These are phyloP conservation scores for Saxidomus purpurata DNA, from an alignment of 1,140 invertebrate species.

Conservation along the genomic window DNA sequence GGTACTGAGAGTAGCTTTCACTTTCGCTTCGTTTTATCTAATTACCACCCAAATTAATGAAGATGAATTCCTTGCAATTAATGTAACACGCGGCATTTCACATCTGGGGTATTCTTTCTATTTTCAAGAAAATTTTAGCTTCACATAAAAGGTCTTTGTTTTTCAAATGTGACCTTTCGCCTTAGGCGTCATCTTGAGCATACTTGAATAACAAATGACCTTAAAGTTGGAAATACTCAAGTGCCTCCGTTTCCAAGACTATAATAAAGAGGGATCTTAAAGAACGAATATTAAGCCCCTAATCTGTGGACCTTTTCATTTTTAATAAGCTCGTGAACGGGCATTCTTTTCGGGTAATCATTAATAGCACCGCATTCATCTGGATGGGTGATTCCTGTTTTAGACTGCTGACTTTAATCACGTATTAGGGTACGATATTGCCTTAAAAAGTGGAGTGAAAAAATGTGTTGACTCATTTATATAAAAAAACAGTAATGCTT, in stretches of 20 bases:
- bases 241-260: neutral
- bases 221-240: neutral
- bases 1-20: neutral
- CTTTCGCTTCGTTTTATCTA: neutral
- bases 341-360: too few relatives aligned
- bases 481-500: too few relatives aligned
- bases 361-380: too few relatives aligned
- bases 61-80: neutral
- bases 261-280: neutral
- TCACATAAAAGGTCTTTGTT: neutral
- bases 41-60: neutral
- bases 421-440: too few relatives aligned
- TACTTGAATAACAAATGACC: neutral
- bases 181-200: neutral
- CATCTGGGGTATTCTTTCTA: neutral
- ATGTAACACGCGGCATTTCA: neutral
- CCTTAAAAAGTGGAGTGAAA: too few relatives aligned
- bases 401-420: too few relatives aligned
- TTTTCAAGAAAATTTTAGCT: neutral
- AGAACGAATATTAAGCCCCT: neutral
- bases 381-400: too few relatives aligned
- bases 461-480: too few relatives aligned
- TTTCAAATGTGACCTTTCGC: neutral
- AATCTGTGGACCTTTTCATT: neutral
- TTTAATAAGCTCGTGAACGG: neutral